Conservation (phyloP, 2,888 invertebrate genomes). For the Brachyptera putata region DNA sequence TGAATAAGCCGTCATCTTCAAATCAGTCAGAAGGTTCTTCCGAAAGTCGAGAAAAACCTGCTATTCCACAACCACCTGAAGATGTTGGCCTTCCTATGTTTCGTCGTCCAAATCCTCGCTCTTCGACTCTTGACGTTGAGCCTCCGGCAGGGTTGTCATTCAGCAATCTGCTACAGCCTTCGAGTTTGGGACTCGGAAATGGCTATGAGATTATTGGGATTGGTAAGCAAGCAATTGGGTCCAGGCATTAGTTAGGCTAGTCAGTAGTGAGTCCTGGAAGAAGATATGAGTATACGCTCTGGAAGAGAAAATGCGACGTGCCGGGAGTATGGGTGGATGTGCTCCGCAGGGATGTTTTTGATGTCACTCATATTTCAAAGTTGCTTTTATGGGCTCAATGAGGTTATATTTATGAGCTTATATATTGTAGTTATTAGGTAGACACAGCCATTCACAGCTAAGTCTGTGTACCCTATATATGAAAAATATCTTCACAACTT, state of each 20-base stretch:
- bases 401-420: neutral
- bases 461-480: no score
- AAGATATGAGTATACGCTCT: no score
- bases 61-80: neutral
- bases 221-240: no score
- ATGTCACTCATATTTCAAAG: neutral
- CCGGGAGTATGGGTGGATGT: neutral
- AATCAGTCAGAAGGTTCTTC: conserved; percentile 11
- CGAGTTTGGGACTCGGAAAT: conserved; percentile 29
- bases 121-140: conserved; percentile 31
- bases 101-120: conserved; percentile 12
- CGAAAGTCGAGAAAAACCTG: no score
- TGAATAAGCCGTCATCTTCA: conserved; percentile 6
- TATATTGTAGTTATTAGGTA: neutral
- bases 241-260: neutral
- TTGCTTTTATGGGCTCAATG: no score
- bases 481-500: no score
- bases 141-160: conserved; percentile 35
- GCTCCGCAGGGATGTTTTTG: neutral
- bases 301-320: neutral
- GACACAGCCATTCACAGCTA: no score
- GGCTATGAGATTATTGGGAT: conserved; percentile 32
- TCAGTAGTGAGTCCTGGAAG: no score
- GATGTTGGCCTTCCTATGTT: neutral
- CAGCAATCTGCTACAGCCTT: conserved; percentile 31